Base-by-base conservation (phyloP, 2,113 vertebrate genomes). In the Ceratotherium simum region DNA sequence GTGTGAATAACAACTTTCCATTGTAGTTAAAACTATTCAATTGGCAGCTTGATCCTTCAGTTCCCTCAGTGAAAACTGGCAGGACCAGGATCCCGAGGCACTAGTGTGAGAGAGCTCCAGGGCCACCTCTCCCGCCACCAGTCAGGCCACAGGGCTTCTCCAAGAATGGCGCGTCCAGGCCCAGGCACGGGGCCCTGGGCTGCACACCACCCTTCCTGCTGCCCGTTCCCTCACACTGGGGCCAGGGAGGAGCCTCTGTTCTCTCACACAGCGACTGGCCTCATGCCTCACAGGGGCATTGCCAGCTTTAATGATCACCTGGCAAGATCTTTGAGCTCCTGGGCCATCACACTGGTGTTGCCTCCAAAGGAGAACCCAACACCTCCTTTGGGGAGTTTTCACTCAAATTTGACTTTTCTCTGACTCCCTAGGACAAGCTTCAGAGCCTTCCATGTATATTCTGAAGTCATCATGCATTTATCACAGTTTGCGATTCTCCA, bases 151-250 rank as follows among this genome's bases (percentile, higher is more conserved):
- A 0, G 69, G 60, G 27, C 60, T 83, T 18, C 72, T 76, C 51
- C 17, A 11, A 14, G n/a, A 6, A 1, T 4, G n/a, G 9, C 0
- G 6, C 25, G 36, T 6, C 58, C 42, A 3, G 56, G 60, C 46
- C 27, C 6, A 13, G 69, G n/a, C 29, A 2, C 17, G 7, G 9
- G 27, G 13, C 23, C 29, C 27, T 33, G 54, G 46, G 65, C 36
- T 1, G 12, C 20, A 60, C 54, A 2, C 1, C 0, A 4, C 25
- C 2, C 10, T 54, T 67, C 36, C 48, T 42, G n/a, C 2, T 8
- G 27, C 31, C n/a, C 12, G 42, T 39, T 72, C 72, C 21, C 67
- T 92, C 3, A 16, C 33, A 54, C 51, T 17, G 48, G 25, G 58
- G 18, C 1, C 1, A 6, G 11, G n/a, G 23, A 46, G 14, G 25